Percentiles rank a stretch among this genome's conserved stretches.
phyloP scores from a whole-genome alignment of 1,140 invertebrate species.

The Drosophila simulans region DNA sequence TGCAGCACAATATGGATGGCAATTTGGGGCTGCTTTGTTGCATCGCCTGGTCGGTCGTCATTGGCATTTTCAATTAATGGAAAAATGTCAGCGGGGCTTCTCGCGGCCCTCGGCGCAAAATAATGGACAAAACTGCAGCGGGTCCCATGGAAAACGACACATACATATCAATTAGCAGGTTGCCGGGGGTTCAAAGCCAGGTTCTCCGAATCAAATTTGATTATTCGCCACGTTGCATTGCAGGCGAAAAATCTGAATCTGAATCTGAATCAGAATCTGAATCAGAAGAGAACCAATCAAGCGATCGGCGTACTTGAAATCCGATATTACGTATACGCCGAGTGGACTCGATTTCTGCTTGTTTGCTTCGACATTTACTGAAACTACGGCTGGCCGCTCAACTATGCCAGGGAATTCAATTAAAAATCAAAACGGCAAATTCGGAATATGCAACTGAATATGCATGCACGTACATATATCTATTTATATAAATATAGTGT shows the following conservation, averaged over 20 bases:
- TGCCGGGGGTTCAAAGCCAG: neutral
- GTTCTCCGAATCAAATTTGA: slow-evolving; percentile 24
- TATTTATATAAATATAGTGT: slow-evolving; percentile 4
- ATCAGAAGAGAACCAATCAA: slow-evolving; percentile 28
- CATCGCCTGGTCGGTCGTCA: slow-evolving; percentile 12
- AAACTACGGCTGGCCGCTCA: slow-evolving; percentile 20
- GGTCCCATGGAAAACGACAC: slow-evolving; percentile 27
- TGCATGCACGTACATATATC: slow-evolving; percentile 9
- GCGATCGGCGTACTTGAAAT: slow-evolving; percentile 31
- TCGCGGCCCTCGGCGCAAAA: slow-evolving; percentile 8
- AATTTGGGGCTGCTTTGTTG: slow-evolving; percentile 38
- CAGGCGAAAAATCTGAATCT: neutral
- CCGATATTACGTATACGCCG: slow-evolving; percentile 42
- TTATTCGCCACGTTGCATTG: slow-evolving; percentile 23
- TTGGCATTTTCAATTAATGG: slow-evolving; percentile 64
- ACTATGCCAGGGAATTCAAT: slow-evolving; percentile 38
- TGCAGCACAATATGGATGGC: slow-evolving; percentile 16
- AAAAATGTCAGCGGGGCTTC: slow-evolving; percentile 36
- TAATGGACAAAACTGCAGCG: slow-evolving; percentile 19
- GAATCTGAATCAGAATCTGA: neutral
- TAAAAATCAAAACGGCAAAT: slow-evolving; percentile 55
- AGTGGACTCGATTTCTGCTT: slow-evolving; percentile 42
- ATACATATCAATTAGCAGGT: slow-evolving; percentile 53
- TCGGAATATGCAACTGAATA: slow-evolving; percentile 25
- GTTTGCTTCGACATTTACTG: slow-evolving; percentile 36